A percentile compares a stretch with the other conserved stretches of the same genome.
These are phyloP conservation scores for Apus apus DNA, from an alignment of 2,113 vertebrate genomes.

Conservation along the genomic window DNA sequence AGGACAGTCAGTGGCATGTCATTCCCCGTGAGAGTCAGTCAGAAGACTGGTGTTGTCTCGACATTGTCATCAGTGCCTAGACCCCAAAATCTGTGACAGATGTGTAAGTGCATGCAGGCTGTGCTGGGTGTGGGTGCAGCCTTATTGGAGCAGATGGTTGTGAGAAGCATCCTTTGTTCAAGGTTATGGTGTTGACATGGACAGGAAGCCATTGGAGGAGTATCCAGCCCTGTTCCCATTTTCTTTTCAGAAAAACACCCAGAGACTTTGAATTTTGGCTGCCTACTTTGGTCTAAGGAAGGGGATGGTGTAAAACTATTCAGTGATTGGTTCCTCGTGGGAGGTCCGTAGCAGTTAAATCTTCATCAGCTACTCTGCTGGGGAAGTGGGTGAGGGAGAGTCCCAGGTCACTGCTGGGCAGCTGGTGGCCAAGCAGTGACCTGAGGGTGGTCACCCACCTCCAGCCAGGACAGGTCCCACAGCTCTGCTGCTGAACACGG, in stretches of 20 bases:
- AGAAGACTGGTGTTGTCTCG: too few species aligned
- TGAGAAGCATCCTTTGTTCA: neutral
- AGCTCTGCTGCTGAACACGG: neutral
- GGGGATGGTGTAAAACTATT: neutral
- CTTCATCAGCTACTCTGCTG: neutral
- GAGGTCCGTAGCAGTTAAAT: neutral
- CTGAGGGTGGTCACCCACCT: rapidly evolving
- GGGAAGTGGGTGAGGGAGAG: neutral
- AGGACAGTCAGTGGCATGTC: rapidly evolving
- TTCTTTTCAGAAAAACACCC: neutral
- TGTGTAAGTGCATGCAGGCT: neutral
- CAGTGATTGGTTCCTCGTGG: rapidly evolving
- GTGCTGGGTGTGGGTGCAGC: neutral
- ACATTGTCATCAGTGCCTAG: too few species aligned
- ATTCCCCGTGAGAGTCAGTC: neutral
- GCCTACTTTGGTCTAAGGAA: rapidly evolving
- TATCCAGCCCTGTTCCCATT: neutral
- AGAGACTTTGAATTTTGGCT: neutral
- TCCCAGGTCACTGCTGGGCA: neutral
- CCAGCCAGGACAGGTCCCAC: neutral
- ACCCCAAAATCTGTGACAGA: too few species aligned
- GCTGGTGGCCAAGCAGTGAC: neutral
- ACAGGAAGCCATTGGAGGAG: neutral
- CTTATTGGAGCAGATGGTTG: neutral
- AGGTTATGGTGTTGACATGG: neutral